Percentiles rank a stretch among this genome's conserved stretches.
phyloP scores from a whole-genome alignment of 2,888 invertebrate species.

The Mesorhabditis belari region DNA sequence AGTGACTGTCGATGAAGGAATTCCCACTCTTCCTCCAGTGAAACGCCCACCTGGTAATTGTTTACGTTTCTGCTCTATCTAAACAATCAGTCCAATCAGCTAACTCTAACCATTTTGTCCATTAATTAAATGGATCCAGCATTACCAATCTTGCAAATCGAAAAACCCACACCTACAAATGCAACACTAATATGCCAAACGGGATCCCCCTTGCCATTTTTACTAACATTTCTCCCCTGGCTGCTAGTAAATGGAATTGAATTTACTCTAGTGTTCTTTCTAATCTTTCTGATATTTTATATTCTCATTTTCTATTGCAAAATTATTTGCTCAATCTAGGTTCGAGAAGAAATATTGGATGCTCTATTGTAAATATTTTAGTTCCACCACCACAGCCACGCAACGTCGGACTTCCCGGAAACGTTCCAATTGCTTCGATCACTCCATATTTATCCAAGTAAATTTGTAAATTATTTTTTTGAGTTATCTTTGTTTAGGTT shows the following conservation, averaged over 20 bases:
- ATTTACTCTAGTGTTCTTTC: background rate
- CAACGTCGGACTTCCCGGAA: too few relatives aligned
- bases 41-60: too few relatives aligned
- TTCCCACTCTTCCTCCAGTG: too few relatives aligned
- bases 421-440: constrained; percentile 21
- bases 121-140: too few relatives aligned
- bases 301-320: background rate
- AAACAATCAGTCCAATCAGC: too few relatives aligned
- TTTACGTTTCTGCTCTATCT: too few relatives aligned
- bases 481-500: constrained; percentile 14
- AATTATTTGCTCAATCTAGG: background rate
- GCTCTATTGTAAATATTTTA: constrained; percentile 1
- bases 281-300: background rate
- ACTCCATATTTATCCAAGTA: constrained; percentile 22
- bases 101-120: too few relatives aligned
- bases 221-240: background rate
- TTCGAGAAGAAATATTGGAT: background rate
- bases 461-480: constrained; percentile 18
- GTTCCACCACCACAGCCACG: constrained; percentile 4
- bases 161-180: too few relatives aligned
- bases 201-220: background rate
- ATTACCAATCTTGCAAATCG: too few relatives aligned
- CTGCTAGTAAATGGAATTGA: background rate
- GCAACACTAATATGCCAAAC: background rate
- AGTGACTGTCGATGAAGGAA: too few relatives aligned